Evolutionary conservation across 1,140 invertebrate genomes (phyloP).

Genomic region (Drosophila willistoni): DNA sequence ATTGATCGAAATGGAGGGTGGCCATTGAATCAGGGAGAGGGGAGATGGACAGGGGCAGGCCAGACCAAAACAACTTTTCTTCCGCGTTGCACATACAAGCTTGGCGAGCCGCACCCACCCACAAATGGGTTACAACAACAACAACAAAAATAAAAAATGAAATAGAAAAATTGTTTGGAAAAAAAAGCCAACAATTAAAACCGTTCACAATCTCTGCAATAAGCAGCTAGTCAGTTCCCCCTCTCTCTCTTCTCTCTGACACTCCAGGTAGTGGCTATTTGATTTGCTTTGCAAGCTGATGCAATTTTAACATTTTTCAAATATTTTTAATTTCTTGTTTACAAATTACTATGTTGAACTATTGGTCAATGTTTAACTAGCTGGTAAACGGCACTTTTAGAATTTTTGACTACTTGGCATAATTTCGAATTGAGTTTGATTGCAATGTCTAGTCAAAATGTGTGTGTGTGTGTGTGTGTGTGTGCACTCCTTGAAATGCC

Average conservation of each 20-base stretch:
- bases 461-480: too few species aligned
- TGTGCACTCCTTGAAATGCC: constrained; percentile 50
- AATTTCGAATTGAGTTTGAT: constrained; percentile 70
- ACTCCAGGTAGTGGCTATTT: neutral
- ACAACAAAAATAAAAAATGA: neutral
- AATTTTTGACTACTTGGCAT: constrained; percentile 48
- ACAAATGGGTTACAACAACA: constrained; percentile 57
- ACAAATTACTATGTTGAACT: constrained; percentile 57
- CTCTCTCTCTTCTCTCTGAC: neutral
- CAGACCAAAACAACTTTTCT: constrained; percentile 71
- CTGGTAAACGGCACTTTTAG: constrained; percentile 24
- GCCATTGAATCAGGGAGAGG: neutral
- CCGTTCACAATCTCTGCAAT: constrained; percentile 59
- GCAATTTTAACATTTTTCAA: constrained; percentile 74
- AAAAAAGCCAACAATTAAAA: constrained; percentile 73
- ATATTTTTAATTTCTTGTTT: constrained; percentile 65
- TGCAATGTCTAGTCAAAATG: constrained; percentile 35
- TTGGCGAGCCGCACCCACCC: constrained; percentile 68
- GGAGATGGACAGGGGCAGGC: constrained; percentile 25
- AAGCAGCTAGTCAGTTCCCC: neutral
- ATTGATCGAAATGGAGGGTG: constrained; percentile 1
- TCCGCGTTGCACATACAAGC: constrained; percentile 73
- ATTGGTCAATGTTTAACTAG: constrained; percentile 14
- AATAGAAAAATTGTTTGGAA: neutral
- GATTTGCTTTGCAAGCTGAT: constrained; percentile 47